Evolutionary conservation across 2,113 vertebrate species (phyloP), one percentile per base, ranked within the genome.

Genomic region (Anolis carolinensis): DNA sequence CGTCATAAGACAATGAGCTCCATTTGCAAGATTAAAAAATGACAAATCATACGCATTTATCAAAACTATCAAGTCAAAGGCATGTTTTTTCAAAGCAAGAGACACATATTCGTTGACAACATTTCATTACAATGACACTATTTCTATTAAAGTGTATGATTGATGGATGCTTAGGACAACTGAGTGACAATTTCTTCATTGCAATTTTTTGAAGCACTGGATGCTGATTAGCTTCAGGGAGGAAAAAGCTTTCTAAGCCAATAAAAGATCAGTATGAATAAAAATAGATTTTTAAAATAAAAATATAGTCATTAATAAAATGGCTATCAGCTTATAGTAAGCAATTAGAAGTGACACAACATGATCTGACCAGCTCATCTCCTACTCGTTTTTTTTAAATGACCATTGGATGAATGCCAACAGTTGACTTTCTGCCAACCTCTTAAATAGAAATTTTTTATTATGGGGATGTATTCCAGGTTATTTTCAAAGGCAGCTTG

Each of bases 21-120:
- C 50, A 70, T 86, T 87, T 90, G 63, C 79, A 10, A 91, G 81
- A 91, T 86, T 77, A 94, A 94, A 92, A 92, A 92, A 77, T 16
- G 91, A 88, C 9, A 88, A 92, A 77, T 81, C 20, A 82, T 0
- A 63, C 44, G 8, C 27, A 85, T 44, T 81, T 82, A 83, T 21
- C 85, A 87, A 84, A 91, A 87, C 86, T 80, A 80, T 74, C 87
- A 91, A 82, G 79, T 87, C 55, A 67, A 21, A 79, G 39, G 0
- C 39, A 78, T 30, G 81, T 50, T 85, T 91, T 87, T 92, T 82
- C 83, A 89, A 91, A 88, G 30, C 44, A 75, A n/a, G 63, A 92
- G 59, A 44, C 32, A 6, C 55, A 75, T 87, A 81, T 81, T 80
- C 23, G 85, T 89, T 87, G 36, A 67, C 50, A 92, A 76, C 77